Conservation (phyloP, 2,888 invertebrate genomes). For the Tiliacea aurago region DNA sequence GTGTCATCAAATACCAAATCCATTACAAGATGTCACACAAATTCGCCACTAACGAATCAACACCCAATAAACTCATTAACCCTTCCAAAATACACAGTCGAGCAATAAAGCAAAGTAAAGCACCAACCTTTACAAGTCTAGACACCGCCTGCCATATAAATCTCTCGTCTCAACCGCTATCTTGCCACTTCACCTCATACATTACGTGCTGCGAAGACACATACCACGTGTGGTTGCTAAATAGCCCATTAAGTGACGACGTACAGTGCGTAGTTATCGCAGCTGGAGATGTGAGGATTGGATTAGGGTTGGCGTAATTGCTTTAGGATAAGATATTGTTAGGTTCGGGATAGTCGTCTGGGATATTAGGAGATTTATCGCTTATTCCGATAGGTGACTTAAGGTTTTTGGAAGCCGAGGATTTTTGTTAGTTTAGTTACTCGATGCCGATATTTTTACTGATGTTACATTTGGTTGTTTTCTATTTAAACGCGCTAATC, state of each 20-base stretch:
- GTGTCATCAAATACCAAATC: background rate
- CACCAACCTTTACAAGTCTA: constrained; percentile 19
- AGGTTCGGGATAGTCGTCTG: constrained; percentile 5
- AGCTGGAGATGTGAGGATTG: constrained; percentile 46
- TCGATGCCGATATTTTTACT: background rate
- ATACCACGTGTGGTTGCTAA: constrained; percentile 63
- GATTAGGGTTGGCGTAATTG: constrained; percentile 52
- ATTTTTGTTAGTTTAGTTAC: background rate
- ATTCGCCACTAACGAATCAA: background rate
- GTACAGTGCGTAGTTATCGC: constrained; percentile 32
- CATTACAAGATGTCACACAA: background rate
- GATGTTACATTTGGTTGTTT: too few species aligned
- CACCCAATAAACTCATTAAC: constrained; percentile 27
- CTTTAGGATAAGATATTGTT: constrained; percentile 32
- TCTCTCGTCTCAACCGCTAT: constrained; percentile 43
- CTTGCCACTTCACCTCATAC: constrained; percentile 35
- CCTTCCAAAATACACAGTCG: constrained; percentile 1
- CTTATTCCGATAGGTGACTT: background rate
- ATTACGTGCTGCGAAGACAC: constrained; percentile 55
- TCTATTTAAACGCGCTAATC: too few species aligned
- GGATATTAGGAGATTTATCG: constrained; percentile 13
- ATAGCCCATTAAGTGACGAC: constrained; percentile 64
- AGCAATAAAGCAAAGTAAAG: constrained; percentile 25
- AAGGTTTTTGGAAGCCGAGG: background rate
- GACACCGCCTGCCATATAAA: constrained; percentile 51